phyloP scores from a whole-genome alignment of 2,888 invertebrate genomes.

The Rapana venosa region DNA sequence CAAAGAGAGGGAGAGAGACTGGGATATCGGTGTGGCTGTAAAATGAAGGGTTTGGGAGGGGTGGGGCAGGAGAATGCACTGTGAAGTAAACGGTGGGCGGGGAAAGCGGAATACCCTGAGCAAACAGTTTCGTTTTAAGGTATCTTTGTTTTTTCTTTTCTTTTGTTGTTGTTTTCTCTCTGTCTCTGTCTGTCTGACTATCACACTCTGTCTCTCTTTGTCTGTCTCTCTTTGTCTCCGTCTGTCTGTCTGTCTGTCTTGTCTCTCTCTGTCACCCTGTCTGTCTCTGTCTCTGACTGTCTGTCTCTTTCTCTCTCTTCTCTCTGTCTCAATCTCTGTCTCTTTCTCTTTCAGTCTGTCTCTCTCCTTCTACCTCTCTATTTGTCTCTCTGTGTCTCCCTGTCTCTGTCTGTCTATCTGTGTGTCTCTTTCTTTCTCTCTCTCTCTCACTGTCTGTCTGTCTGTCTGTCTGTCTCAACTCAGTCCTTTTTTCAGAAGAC shows the following conservation, averaged over 20 bases:
- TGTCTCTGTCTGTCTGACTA: neutral
- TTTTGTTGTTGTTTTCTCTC: neutral
- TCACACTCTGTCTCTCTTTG: neutral
- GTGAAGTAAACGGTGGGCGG: too few species aligned
- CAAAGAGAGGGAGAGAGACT: neutral
- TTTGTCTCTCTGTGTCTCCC: too few species aligned
- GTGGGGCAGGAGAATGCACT: too few species aligned
- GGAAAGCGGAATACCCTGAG: neutral
- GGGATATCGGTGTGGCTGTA: neutral
- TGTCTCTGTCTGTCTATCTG: too few species aligned
- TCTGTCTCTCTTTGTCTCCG: neutral
- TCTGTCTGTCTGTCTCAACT: too few species aligned
- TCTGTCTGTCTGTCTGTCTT: neutral
- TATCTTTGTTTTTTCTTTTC: neutral
- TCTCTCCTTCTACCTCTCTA: too few species aligned
- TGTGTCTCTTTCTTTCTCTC: too few species aligned
- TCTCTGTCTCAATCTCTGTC: too few species aligned
- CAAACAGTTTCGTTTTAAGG: neutral
- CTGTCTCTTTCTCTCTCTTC: neutral
- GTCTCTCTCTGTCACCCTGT: neutral
- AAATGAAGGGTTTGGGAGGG: too few species aligned
- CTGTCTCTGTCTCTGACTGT: conserved; percentile 12
- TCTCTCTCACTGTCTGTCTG: too few species aligned
- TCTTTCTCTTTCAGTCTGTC: too few species aligned
- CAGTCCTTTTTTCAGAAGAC: too few species aligned